phyloP scores from a whole-genome alignment of 1,140 invertebrate species.

The Conopomorpha cramerella region DNA sequence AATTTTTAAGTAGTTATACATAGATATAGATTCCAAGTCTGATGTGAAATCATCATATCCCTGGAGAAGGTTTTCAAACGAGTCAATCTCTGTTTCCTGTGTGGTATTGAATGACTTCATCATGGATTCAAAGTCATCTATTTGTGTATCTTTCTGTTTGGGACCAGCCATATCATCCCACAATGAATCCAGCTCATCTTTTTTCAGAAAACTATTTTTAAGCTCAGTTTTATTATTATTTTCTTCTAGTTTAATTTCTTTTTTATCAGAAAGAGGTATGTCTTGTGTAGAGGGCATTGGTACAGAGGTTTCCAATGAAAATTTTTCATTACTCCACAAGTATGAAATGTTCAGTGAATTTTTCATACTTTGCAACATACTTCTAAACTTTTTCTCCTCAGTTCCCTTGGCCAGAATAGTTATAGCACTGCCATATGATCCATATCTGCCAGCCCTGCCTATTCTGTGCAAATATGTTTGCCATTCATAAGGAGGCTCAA shows the following conservation, averaged over 20 bases:
- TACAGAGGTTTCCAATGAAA: no score
- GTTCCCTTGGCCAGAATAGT: slow-evolving; percentile 65
- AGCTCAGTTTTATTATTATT: slow-evolving; percentile 5
- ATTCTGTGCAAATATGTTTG: slow-evolving; percentile 95
- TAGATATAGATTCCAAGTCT: no score
- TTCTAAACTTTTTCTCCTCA: slow-evolving; percentile 63
- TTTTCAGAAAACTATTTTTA: not conserved
- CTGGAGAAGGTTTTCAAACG: no score
- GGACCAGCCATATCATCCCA: slow-evolving; percentile 18
- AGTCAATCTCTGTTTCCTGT: no score
- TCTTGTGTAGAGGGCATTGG: no score
- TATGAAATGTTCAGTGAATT: slow-evolving; percentile 16
- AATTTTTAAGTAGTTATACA: no score
- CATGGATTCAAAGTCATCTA: slow-evolving; percentile 23
- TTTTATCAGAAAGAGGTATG: no score
- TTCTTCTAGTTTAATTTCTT: no score
- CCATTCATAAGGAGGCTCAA: slow-evolving; percentile 82
- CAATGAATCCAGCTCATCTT: slow-evolving; percentile 6
- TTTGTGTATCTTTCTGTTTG: slow-evolving; percentile 3
- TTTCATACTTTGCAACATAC: slow-evolving; percentile 50
- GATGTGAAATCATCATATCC: no score
- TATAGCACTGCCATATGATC: slow-evolving; percentile 75
- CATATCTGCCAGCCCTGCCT: slow-evolving; percentile 91
- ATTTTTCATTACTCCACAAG: slow-evolving; percentile 22
- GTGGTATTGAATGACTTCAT: slow-evolving; percentile 16